Conservation (phyloP, 92 coral and sea anemone genomes). For the Phenganax subtilis region DNA sequence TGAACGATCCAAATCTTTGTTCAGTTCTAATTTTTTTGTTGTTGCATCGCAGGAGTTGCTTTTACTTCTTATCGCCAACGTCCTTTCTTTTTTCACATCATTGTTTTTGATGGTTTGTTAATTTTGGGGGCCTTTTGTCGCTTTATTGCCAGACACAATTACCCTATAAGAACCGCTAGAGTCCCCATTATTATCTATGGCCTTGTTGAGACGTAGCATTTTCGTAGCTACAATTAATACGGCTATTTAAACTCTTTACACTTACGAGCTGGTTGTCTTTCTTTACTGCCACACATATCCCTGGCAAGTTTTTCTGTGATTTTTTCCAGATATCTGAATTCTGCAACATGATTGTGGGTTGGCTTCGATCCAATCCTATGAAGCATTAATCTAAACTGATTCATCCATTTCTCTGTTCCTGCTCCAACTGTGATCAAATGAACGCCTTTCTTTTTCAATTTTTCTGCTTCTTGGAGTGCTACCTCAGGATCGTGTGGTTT, state of each 20-base stretch:
- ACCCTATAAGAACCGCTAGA: too few species aligned
- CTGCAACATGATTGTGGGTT: slow-evolving; percentile 23
- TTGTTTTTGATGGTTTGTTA: too few species aligned
- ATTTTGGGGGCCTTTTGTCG: too few species aligned
- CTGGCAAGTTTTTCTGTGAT: slow-evolving; percentile 18
- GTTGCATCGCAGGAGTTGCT: too few species aligned
- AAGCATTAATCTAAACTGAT: slow-evolving; percentile 14
- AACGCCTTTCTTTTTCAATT: slow-evolving; percentile 33
- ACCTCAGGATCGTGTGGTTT: slow-evolving; percentile 21
- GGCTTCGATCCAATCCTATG: slow-evolving; percentile 30
- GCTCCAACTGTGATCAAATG: slow-evolving; percentile 36
- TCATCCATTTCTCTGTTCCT: slow-evolving; percentile 27
- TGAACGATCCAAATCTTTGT: too few species aligned
- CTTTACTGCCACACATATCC: slow-evolving; percentile 22
- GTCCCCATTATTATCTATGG: too few species aligned
- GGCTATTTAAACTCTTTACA: not conserved
- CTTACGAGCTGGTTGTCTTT: slow-evolving; percentile 37
- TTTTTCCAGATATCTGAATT: not conserved
- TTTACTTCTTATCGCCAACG: too few species aligned
- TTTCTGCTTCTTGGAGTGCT: slow-evolving; percentile 17
- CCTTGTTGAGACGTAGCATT: too few species aligned
- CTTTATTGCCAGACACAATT: too few species aligned
- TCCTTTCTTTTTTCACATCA: too few species aligned
- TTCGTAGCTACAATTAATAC: too few species aligned
- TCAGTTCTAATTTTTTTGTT: too few species aligned